phyloP scores from a whole-genome alignment of 2,113 vertebrate genomes.

The Mungos mungo region DNA sequence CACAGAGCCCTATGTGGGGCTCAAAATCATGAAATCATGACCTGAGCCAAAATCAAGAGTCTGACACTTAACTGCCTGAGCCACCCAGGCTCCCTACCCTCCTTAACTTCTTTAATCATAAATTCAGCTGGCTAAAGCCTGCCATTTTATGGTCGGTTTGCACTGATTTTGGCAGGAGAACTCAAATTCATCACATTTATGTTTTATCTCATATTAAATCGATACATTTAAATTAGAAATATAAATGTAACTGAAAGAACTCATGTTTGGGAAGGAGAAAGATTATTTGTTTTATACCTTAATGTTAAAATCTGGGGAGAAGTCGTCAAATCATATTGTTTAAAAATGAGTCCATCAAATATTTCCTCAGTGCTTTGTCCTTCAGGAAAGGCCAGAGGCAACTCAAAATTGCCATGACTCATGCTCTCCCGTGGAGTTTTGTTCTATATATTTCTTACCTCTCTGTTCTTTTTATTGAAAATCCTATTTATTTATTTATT shows the following conservation, averaged over 20 bases:
- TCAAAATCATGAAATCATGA: no score
- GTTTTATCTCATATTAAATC: background rate
- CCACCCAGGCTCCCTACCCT: no score
- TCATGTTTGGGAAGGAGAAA: constrained; percentile 38
- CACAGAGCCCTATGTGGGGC: no score
- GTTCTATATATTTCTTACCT: constrained; percentile 54
- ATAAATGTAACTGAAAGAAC: constrained; percentile 37
- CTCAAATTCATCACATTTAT: background rate
- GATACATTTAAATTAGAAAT: constrained; percentile 20
- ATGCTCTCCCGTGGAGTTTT: constrained; percentile 25
- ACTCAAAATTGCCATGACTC: constrained; percentile 22
- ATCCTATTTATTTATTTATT: background rate
- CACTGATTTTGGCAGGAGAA: background rate
- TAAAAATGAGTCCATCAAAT: constrained; percentile 5
- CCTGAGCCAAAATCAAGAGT: no score
- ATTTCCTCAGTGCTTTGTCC: background rate
- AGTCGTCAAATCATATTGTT: constrained; percentile 12
- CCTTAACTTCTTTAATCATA: background rate
- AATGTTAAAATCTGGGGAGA: constrained; percentile 42
- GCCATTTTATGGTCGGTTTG: background rate
- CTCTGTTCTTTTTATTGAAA: constrained; percentile 46
- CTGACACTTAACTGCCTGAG: no score
- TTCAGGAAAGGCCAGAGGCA: constrained; percentile 25
- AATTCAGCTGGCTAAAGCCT: background rate
- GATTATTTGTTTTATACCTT: constrained; percentile 1